Base-by-base conservation (phyloP, 2,888 invertebrate genomes). In the Drosophila testacea region DNA sequence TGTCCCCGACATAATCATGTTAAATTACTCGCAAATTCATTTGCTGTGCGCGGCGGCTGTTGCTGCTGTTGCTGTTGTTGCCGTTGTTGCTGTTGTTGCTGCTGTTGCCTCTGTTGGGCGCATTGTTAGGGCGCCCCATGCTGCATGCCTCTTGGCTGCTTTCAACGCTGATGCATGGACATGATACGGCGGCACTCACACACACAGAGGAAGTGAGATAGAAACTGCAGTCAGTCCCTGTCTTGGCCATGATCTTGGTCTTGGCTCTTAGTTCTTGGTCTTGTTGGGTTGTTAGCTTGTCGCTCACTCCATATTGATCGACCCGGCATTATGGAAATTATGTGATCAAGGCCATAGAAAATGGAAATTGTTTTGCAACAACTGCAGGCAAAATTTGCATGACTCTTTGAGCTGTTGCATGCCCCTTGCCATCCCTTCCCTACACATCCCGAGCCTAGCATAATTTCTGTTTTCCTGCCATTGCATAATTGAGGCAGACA, bases 11-110 rank as follows among this genome's bases (percentile, higher is more conserved):
- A 90, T 90, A 90, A 91, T 91, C 91, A 91, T 89, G 89, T 87
- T 90, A 90, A 90, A 90, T 90, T 90, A 88, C 88, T 85, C 83
- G 90, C 89, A 88, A 90, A 89, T 90, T 90, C 91, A 90, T 90
- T 90, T 90, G 90, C 81, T 87, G 81, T 85, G 79, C 81, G 82
- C 75, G 73, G 79, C 72, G 65, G 83, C 84, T 67, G 62, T 46
- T 54, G 54, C 11, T 54, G 30, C 30, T 32, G 32, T 3, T 22
- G 52, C 11, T 48, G 32, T 5, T 27, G 83, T 74, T 2, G n/a
- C n/a, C n/a, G n/a, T n/a, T n/a, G n/a, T 16, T 67, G 61, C 52
- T 46, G 54, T 4, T 55, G 42, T n/a, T 34, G 30, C 9, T 34
- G 41, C 16, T 48, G 48, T 22, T 55, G 69, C 84, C 74, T 63